Percentiles rank a stretch among this genome's conserved stretches.
Evolutionary conservation across 2,113 vertebrate species (phyloP).

Genomic region (Prochilodus magdalenae): DNA sequence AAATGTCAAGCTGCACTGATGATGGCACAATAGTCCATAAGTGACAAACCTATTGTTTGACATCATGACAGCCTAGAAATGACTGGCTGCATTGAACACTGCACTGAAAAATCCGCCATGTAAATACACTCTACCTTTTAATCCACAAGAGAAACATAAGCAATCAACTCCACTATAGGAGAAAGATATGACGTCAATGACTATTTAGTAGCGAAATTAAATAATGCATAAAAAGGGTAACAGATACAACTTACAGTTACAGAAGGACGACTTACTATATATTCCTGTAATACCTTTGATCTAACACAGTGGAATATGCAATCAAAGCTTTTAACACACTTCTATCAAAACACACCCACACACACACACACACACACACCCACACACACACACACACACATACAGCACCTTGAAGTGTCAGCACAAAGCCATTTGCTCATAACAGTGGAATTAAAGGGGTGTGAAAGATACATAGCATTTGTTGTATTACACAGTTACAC

Average conservation of each 20-base stretch:
- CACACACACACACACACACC: conserved; percentile 27
- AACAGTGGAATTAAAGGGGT: conserved; percentile 64
- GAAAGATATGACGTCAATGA: no score
- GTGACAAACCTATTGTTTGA: background rate
- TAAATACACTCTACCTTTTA: no score
- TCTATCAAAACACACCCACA: conserved; percentile 22
- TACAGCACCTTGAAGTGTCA: conserved; percentile 51
- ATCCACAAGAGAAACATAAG: no score
- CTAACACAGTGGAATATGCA: background rate
- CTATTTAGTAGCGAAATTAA: no score
- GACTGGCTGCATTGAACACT: background rate
- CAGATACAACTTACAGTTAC: no score
- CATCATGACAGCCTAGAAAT: background rate
- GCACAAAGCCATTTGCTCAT: conserved; percentile 73
- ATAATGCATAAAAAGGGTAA: no score
- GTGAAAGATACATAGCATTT: conserved; percentile 75
- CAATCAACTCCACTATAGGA: no score
- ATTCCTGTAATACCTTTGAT: background rate
- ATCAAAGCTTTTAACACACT: conserved; percentile 20
- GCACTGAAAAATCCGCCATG: no score
- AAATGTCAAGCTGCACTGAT: background rate
- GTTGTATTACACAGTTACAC: conserved; percentile 61
- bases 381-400: conserved; percentile 30
- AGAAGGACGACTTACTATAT: conserved; percentile 38
- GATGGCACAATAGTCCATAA: background rate